Conservation (phyloP, 2,113 vertebrate genomes). For the Climacteris rufus region DNA sequence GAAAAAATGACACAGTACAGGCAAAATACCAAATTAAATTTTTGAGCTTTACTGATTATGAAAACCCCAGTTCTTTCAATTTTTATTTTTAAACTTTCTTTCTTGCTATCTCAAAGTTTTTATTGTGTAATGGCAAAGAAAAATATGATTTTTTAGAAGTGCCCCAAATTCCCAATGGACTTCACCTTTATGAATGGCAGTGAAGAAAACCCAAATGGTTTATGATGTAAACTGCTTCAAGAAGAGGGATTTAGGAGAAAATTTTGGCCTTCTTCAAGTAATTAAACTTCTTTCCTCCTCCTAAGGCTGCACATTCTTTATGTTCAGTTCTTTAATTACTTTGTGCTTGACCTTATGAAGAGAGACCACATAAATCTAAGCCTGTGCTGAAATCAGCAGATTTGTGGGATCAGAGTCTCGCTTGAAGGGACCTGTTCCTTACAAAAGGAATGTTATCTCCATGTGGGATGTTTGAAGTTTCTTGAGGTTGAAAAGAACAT, state of each 20-base stretch:
- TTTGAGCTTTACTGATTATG: neutral
- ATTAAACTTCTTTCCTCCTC: neutral
- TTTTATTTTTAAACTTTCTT: neutral
- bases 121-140: neutral
- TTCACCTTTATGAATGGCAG: neutral
- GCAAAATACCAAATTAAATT: neutral
- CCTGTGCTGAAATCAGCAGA: neutral
- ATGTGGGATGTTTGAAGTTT: neutral
- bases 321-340: neutral
- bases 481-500: neutral
- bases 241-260: neutral
- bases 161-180: neutral
- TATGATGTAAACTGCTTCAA: neutral
- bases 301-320: neutral
- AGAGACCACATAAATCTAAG: neutral
- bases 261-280: neutral
- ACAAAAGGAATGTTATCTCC: neutral
- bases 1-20: neutral
- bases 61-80: fast-evolving
- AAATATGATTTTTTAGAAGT: neutral
- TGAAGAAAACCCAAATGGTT: neutral
- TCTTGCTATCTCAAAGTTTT: neutral
- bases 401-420: neutral
- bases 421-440: neutral
- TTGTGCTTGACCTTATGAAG: neutral